phyloP scores from a whole-genome alignment of 2,888 invertebrate species.

The Leucophenga maculata region DNA sequence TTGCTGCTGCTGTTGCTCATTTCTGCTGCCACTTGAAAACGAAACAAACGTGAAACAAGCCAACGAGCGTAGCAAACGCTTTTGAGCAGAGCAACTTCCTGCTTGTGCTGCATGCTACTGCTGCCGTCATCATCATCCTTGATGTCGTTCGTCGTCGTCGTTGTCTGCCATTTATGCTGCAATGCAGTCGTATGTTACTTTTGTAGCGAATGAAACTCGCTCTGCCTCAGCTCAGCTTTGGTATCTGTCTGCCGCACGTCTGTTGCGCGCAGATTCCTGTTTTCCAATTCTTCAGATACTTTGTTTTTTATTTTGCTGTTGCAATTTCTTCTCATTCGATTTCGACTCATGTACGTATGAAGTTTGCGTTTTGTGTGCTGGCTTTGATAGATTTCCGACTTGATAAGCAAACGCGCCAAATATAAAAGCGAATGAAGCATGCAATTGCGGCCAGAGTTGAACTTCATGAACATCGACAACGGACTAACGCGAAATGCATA shows the following conservation, averaged over 20 bases:
- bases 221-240: background rate
- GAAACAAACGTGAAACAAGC: constrained; percentile 1
- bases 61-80: background rate
- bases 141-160: no score
- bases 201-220: background rate
- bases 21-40: constrained; percentile 8
- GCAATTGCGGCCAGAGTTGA: background rate
- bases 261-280: constrained; percentile 15
- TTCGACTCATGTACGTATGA: constrained; percentile 10
- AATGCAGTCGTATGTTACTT: constrained; percentile 1
- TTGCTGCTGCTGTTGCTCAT: constrained; percentile 9
- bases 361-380: constrained; percentile 27
- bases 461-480: background rate
- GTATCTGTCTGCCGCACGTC: background rate
- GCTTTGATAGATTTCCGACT: constrained; percentile 72
- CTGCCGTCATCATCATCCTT: background rate
- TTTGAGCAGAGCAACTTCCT: no score
- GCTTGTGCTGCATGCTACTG: constrained; percentile 5
- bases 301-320: constrained; percentile 12
- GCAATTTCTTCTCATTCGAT: constrained; percentile 40
- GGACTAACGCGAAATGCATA: background rate
- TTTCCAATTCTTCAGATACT: background rate
- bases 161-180: constrained; percentile 1
- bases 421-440: background rate
- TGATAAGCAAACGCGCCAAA: constrained; percentile 62